Evolutionary conservation across 1,140 invertebrate species (phyloP).

Genomic region (Pseudomyrmex sp.): DNA sequence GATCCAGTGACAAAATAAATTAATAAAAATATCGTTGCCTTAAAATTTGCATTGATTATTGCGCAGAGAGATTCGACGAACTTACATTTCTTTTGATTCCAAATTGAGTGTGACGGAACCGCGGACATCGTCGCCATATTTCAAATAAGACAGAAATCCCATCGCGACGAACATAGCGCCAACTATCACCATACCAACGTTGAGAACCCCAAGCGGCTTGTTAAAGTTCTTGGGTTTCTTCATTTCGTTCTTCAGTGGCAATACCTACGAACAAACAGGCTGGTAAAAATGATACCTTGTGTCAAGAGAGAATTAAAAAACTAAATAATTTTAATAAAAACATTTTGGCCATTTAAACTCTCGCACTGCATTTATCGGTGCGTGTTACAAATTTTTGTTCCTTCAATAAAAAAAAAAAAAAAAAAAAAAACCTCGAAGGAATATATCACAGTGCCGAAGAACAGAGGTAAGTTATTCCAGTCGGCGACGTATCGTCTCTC

Average conservation of each 20-base stretch:
- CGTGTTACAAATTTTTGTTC: too few relatives aligned
- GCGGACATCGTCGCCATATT: constrained; percentile 90
- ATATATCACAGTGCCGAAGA: constrained; percentile 92
- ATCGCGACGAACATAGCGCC: constrained; percentile 90
- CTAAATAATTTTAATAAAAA: too few relatives aligned
- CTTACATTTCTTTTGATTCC: constrained; percentile 87
- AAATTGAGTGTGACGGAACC: constrained; percentile 92
- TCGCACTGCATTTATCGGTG: too few relatives aligned
- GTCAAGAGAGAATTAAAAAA: too few relatives aligned
- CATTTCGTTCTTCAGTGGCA: constrained; percentile 97
- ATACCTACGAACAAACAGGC: constrained; percentile 86
- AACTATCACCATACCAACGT: constrained; percentile 93
- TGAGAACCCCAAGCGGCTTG: constrained; percentile 92
- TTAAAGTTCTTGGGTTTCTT: constrained; percentile 91
- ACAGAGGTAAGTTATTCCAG: constrained; percentile 88
- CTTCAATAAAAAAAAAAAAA: too few relatives aligned
- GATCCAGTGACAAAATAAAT: neutral
- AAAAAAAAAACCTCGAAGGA: constrained; percentile 91
- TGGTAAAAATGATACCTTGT: neutral
- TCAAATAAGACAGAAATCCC: constrained; percentile 94
- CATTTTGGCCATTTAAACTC: too few relatives aligned
- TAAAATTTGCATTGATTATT: too few relatives aligned
- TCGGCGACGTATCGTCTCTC: constrained; percentile 86
- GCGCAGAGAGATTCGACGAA: too few relatives aligned
- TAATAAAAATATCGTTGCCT: neutral